A percentile compares a stretch with the other conserved stretches of the same genome.
These are phyloP conservation scores for Engraulis encrasicolus DNA, from an alignment of 2,113 vertebrate species.

Conservation along the genomic window DNA sequence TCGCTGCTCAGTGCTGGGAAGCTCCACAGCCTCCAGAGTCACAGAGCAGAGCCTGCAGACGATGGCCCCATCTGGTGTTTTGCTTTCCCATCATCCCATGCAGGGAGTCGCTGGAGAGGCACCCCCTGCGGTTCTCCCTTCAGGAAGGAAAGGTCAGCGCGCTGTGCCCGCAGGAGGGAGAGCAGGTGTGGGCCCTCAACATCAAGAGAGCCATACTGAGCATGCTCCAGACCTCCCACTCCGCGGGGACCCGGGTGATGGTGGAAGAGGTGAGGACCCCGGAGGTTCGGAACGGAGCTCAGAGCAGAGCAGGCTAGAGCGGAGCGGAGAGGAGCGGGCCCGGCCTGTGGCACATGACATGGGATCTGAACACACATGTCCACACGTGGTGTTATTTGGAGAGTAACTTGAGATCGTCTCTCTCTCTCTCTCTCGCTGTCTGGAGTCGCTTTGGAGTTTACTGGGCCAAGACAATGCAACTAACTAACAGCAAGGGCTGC, in stretches of 20 bases:
- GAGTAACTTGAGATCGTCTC: background rate
- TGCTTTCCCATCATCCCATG: constrained; percentile 75
- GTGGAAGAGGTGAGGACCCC: constrained; percentile 77
- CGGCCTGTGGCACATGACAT: too few relatives aligned
- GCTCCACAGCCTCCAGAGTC: constrained; percentile 13
- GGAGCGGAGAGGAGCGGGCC: too few relatives aligned
- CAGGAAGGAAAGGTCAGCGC: constrained; percentile 77
- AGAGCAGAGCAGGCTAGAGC: too few relatives aligned
- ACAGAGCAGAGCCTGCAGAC: too few relatives aligned
- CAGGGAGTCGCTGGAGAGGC: constrained; percentile 76
- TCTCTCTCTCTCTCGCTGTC: too few relatives aligned
- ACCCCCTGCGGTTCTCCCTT: constrained; percentile 81
- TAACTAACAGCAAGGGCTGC: too few relatives aligned
- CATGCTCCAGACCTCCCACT: constrained; percentile 78
- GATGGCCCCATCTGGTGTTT: constrained; percentile 77
- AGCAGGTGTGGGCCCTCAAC: constrained; percentile 85
- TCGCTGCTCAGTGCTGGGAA: background rate
- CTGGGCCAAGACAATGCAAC: background rate
- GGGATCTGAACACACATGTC: background rate
- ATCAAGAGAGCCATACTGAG: constrained; percentile 86
- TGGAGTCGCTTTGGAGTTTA: background rate
- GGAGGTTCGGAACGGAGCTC: too few relatives aligned
- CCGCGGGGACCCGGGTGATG: constrained; percentile 45
- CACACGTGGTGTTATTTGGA: background rate
- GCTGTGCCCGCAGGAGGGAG: constrained; percentile 78